These are phyloP conservation scores for Globodera ellingtonae DNA, from an alignment of 1,140 invertebrate species.

Conservation along the genomic window DNA sequence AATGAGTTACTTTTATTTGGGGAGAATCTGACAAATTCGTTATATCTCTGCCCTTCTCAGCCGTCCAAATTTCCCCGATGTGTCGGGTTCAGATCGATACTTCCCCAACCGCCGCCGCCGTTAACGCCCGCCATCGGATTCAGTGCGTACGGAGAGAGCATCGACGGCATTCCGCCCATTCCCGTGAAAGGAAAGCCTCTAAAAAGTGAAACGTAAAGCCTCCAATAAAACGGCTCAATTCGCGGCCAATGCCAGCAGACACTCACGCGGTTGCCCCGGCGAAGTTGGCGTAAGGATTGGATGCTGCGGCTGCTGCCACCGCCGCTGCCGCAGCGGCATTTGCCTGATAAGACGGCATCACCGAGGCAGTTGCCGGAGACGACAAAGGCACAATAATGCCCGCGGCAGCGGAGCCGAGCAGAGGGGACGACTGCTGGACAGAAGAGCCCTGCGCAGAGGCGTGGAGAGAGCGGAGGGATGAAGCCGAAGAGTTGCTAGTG, in stretches of 20 bases:
- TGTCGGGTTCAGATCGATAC: neutral
- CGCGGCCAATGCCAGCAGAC: neutral
- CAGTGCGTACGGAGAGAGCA: constrained; percentile 6
- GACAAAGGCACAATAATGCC: neutral
- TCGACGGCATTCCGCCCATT: constrained; percentile 1
- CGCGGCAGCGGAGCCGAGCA: neutral
- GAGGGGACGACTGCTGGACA: neutral
- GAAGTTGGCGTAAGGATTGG: constrained; percentile 11
- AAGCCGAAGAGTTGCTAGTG: neutral
- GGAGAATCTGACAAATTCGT: neutral
- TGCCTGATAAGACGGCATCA: constrained; percentile 10
- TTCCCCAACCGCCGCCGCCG: neutral
- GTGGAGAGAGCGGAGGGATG: neutral
- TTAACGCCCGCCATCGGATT: neutral
- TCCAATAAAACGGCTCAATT: neutral
- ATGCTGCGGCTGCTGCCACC: neutral
- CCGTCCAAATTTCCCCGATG: neutral
- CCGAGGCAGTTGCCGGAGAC: neutral
- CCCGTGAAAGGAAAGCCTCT: constrained; percentile 9
- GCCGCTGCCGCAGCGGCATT: neutral
- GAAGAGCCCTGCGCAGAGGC: neutral
- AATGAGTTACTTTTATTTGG: neutral
- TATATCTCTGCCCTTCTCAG: neutral
- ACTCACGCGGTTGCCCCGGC: neutral
- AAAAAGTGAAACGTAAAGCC: neutral